Conservation (phyloP, 1,140 invertebrate species). For the Heterodera carotae region DNA sequence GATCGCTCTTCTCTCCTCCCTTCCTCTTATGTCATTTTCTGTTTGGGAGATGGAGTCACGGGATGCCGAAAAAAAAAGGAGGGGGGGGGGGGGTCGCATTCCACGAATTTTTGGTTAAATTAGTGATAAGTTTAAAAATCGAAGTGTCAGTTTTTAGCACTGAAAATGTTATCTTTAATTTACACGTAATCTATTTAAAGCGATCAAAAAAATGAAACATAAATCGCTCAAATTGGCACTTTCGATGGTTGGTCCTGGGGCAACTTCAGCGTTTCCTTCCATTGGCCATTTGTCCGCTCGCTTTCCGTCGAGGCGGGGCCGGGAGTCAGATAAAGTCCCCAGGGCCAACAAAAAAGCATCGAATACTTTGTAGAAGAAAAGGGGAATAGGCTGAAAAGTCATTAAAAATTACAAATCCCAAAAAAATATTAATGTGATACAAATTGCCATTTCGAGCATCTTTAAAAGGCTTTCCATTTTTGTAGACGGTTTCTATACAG, state of each 20-base stretch:
- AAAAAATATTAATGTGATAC: too few relatives aligned
- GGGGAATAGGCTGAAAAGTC: not conserved
- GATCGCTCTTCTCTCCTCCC: too few relatives aligned
- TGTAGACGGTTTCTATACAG: too few relatives aligned
- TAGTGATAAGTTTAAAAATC: too few relatives aligned
- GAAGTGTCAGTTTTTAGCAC: too few relatives aligned
- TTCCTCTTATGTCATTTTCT: not conserved
- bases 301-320: slow-evolving; percentile 9
- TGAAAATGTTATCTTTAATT: too few relatives aligned
- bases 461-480: too few relatives aligned
- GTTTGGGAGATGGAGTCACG: not conserved
- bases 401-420: not conserved
- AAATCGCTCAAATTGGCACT: not conserved
- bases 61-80: not conserved
- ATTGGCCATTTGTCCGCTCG: slow-evolving; percentile 26
- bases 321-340: slow-evolving; percentile 21
- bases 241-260: slow-evolving; percentile 30
- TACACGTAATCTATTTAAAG: too few relatives aligned
- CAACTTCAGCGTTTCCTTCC: slow-evolving; percentile 14
- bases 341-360: slow-evolving; percentile 7
- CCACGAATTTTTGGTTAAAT: too few relatives aligned
- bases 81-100: too few relatives aligned
- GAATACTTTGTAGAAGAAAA: not conserved
- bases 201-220: too few relatives aligned
- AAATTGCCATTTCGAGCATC: too few relatives aligned